phyloP scores from a whole-genome alignment of 2,797 vertebrate genomes.

The Crenichthys baileyi region DNA sequence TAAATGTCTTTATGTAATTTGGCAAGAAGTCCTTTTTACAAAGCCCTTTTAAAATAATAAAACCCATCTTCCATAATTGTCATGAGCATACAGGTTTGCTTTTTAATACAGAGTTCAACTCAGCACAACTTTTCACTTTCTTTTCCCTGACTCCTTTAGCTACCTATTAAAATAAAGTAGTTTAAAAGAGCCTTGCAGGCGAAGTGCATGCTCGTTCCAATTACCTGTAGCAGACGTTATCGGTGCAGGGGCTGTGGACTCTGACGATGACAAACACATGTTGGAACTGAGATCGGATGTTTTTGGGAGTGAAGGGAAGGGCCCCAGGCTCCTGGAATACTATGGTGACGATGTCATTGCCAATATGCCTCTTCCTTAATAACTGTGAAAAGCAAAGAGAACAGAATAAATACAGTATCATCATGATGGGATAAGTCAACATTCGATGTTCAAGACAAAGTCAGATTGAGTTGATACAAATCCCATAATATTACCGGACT shows the following conservation, averaged over 20 bases:
- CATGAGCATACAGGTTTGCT: constrained; percentile 32
- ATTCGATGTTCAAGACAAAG: not conserved
- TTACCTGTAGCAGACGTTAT: constrained; percentile 98
- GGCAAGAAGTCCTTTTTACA: constrained; percentile 52
- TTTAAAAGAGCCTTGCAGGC: constrained; percentile 25
- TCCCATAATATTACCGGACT: not conserved
- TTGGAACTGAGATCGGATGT: constrained; percentile 98
- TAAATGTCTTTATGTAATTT: constrained; percentile 60
- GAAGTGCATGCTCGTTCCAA: constrained; percentile 33
- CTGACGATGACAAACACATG: constrained; percentile 98
- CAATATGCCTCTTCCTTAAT: constrained; percentile 97
- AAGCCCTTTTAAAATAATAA: constrained; percentile 55
- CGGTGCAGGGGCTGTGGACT: constrained; percentile 95
- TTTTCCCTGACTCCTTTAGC: not conserved
- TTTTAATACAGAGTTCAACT: constrained; percentile 28
- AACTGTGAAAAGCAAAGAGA: constrained; percentile 76
- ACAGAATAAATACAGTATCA: constrained; percentile 16
- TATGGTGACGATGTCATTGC: constrained; percentile 98
- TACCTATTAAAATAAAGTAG: constrained; percentile 2
- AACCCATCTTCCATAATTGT: constrained; percentile 41
- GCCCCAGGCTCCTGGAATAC: constrained; percentile 98
- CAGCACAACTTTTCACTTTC: constrained; percentile 8
- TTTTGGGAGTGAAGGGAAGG: constrained; percentile 96
- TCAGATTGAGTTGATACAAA: not conserved
- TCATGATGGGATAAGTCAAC: not conserved